Conservation (phyloP, 1,140 invertebrate species). For the Druon quercuslanigerum region DNA sequence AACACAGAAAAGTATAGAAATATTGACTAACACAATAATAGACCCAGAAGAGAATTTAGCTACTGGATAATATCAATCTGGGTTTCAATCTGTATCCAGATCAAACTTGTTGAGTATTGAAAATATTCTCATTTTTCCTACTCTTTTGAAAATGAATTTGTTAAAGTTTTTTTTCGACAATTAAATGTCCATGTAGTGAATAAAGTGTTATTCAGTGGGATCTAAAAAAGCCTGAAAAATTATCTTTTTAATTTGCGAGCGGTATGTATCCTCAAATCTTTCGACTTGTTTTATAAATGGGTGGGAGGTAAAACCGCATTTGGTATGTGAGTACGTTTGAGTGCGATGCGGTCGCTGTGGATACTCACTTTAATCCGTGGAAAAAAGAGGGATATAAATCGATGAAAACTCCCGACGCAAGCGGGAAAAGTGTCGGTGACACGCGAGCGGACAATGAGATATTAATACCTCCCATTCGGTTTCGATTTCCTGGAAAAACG, state of each 20-base stretch:
- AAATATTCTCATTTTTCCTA: not conserved
- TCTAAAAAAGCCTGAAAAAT: not conserved
- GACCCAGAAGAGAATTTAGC: no score
- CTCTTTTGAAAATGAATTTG: not conserved
- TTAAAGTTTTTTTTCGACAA: not conserved
- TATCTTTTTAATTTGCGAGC: constrained; percentile 4
- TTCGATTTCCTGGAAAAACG: constrained; percentile 74
- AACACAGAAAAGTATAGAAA: no score
- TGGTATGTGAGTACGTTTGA: constrained; percentile 29
- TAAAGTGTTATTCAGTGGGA: not conserved
- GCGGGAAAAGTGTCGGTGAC: constrained; percentile 67
- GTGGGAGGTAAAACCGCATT: constrained; percentile 12
- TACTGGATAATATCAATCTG: no score
- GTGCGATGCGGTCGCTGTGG: constrained; percentile 42
- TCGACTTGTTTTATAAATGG: constrained; percentile 2
- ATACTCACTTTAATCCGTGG: constrained; percentile 69
- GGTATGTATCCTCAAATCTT: not conserved
- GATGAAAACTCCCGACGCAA: constrained; percentile 65
- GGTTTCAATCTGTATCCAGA: no score
- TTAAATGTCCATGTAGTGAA: not conserved
- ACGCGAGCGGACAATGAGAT: constrained; percentile 72
- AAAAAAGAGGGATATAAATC: constrained; percentile 66
- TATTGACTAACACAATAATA: no score
- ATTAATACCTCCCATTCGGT: constrained; percentile 73
- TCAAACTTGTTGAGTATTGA: not conserved